These are phyloP conservation scores for Polydrusus cervinus DNA, from an alignment of 2,888 invertebrate genomes.

Conservation along the genomic window DNA sequence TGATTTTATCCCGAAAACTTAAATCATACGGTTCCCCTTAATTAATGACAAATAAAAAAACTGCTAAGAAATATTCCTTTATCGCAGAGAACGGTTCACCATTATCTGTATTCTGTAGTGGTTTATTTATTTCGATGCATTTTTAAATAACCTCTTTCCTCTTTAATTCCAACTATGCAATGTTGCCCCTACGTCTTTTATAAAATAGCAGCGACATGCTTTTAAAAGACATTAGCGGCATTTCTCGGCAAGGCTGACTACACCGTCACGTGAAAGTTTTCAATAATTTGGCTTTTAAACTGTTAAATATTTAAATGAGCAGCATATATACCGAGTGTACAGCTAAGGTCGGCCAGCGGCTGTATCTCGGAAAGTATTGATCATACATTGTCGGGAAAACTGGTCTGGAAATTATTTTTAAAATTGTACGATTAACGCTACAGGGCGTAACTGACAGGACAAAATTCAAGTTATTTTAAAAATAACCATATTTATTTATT, in stretches of 20 bases:
- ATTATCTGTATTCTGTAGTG: constrained; percentile 8
- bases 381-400: no score
- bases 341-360: no score
- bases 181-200: constrained; percentile 17
- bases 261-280: constrained; percentile 7
- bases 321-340: no score
- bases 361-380: no score
- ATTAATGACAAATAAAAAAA: neutral
- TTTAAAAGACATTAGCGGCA: constrained; percentile 19
- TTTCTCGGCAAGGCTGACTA: constrained; percentile 11
- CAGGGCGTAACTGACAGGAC: no score
- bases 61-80: neutral
- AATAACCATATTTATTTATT: no score
- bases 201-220: constrained; percentile 14
- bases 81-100: neutral
- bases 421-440: no score
- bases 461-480: no score
- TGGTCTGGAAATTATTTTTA: no score
- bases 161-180: constrained; percentile 19
- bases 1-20: no score
- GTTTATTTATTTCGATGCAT: constrained; percentile 24
- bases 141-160: constrained; percentile 22
- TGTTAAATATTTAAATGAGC: constrained; percentile 24
- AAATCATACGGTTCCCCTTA: no score
- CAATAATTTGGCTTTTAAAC: constrained; percentile 22